phyloP scores from a whole-genome alignment of 1,140 invertebrate genomes.

The Scaptomyza graminum region DNA sequence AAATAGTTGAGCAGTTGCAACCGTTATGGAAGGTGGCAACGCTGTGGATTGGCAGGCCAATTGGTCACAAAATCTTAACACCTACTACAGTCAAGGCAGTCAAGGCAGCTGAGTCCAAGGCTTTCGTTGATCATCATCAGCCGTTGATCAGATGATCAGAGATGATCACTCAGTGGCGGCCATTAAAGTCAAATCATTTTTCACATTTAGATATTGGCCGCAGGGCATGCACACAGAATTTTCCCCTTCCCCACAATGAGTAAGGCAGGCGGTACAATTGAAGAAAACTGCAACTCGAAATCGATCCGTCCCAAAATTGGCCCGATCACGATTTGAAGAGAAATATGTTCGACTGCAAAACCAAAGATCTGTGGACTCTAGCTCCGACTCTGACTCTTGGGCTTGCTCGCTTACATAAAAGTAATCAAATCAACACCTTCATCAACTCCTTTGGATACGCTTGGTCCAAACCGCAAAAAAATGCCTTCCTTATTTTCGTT shows the following conservation, averaged over 20 bases:
- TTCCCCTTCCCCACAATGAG: background rate
- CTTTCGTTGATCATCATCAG: conserved; percentile 33
- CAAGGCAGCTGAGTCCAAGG: conserved; percentile 33
- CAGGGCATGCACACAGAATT: conserved; percentile 30
- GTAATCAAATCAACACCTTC: conserved; percentile 84
- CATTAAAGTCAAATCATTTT: conserved; percentile 84
- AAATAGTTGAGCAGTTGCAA: conserved; percentile 56
- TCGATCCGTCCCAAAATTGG: conserved; percentile 65
- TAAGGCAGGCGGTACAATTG: conserved; percentile 67
- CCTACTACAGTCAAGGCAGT: conserved; percentile 36
- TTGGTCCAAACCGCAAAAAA: conserved; percentile 63
- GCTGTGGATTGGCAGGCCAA: conserved; percentile 44
- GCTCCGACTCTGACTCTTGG: conserved; percentile 9
- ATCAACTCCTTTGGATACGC: conserved; percentile 73
- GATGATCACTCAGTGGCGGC: conserved; percentile 78
- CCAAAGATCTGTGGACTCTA: background rate
- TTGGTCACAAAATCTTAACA: conserved; percentile 82
- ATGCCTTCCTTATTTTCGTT: conserved; percentile 74
- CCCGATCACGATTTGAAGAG: conserved; percentile 68
- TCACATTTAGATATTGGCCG: conserved; percentile 78
- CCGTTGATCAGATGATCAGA: conserved; percentile 39
- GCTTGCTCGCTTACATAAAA: conserved; percentile 72
- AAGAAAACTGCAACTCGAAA: conserved; percentile 58
- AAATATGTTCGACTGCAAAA: conserved; percentile 64
- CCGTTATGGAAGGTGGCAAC: conserved; percentile 41